A percentile compares a stretch with the other conserved stretches of the same genome.
Evolutionary conservation across 2,113 vertebrate species (phyloP).

Genomic region (Tragelaphus strepsiceros): DNA sequence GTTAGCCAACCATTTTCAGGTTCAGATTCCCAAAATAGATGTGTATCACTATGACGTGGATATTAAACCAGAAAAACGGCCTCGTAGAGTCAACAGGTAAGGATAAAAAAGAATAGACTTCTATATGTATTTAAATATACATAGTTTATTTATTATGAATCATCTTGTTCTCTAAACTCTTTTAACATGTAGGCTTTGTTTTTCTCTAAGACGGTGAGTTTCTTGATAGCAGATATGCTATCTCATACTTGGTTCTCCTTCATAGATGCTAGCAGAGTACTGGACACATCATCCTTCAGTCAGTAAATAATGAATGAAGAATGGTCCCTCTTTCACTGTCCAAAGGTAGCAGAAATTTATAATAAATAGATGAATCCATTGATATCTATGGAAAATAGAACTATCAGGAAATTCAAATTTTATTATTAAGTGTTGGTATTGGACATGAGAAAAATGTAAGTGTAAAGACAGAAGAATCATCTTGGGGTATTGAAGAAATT

Average conservation of each 20-base stretch:
- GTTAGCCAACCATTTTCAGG: constrained; percentile 98
- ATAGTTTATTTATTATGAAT: background rate
- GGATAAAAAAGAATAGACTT: background rate
- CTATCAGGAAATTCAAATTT: constrained; percentile 18
- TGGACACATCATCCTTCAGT: background rate
- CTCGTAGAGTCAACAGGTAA: constrained; percentile 98
- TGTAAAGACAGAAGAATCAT: constrained; percentile 12
- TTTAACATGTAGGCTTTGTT: background rate
- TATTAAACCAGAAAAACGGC: constrained; percentile 99
- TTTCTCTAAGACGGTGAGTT: background rate
- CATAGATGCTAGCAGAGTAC: background rate
- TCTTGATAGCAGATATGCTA: background rate
- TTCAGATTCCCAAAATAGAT: constrained; percentile 99
- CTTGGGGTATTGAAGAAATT: background rate
- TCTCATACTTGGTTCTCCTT: background rate
- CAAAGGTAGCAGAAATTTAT: background rate
- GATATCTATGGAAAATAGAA: background rate
- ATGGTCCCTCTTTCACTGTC: background rate
- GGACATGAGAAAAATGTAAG: background rate
- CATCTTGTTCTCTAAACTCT: constrained; percentile 15
- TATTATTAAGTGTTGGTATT: background rate
- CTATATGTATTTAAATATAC: background rate
- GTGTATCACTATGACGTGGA: constrained; percentile 99
- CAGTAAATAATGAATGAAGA: constrained; percentile 30
- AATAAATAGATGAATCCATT: background rate